phyloP scores from a whole-genome alignment of 2,888 invertebrate species.

The Eupithecia subfuscata region DNA sequence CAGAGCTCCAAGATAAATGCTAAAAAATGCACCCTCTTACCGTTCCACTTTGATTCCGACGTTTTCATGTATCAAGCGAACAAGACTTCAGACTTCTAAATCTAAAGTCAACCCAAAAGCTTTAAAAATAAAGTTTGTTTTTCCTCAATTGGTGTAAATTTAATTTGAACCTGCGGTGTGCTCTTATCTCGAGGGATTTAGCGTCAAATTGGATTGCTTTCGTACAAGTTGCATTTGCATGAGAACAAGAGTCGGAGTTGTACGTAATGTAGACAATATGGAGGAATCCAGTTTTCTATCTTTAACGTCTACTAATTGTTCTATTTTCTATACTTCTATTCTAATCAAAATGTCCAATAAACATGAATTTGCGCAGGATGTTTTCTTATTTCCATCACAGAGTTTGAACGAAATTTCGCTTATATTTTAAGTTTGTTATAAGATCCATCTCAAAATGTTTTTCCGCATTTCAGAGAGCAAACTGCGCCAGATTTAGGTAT shows the following conservation, averaged over 20 bases:
- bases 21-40: constrained; percentile 47
- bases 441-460: not conserved
- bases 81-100: constrained; percentile 2
- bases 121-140: constrained; percentile 48
- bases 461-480: constrained; percentile 11
- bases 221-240: constrained; percentile 78
- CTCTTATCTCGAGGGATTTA: constrained; percentile 69
- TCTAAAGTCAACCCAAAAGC: constrained; percentile 45
- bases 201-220: constrained; percentile 76
- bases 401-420: not conserved
- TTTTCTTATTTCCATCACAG: not conserved
- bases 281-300: not conserved
- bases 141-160: constrained; percentile 54
- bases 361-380: not conserved
- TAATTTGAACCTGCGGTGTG: constrained; percentile 74
- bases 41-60: constrained; percentile 32
- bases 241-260: constrained; percentile 57
- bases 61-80: constrained; percentile 27
- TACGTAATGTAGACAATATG: constrained; percentile 18
- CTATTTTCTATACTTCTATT: not conserved
- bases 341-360: not conserved
- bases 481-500: not conserved
- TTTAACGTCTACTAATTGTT: not conserved
- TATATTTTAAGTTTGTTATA: not conserved
- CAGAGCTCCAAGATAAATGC: constrained; percentile 11